These are phyloP conservation scores for Brachionus rotundiformis DNA, from an alignment of 1,140 invertebrate species.

Conservation along the genomic window DNA sequence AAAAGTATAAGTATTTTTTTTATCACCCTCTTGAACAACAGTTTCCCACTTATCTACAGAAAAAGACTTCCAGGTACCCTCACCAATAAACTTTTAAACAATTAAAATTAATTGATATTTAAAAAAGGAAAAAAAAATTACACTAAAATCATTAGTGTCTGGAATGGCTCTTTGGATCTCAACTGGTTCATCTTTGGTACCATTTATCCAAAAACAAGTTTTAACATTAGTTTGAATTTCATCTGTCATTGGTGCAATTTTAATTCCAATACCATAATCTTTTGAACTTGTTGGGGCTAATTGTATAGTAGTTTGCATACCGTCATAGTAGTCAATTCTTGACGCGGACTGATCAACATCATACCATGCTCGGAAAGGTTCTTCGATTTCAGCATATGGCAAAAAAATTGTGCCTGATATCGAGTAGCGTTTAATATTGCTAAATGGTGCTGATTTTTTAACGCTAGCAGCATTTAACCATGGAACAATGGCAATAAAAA, in stretches of 20 bases:
- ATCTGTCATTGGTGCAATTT: conserved; percentile 79
- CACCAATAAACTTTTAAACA: conserved; percentile 52
- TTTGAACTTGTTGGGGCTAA: neutral
- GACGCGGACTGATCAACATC: conserved; percentile 74
- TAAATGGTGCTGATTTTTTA: conserved; percentile 40
- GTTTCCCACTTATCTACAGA: conserved; percentile 74
- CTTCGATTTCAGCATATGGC: conserved; percentile 84
- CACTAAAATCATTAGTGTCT: conserved; percentile 72
- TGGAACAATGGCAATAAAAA: neutral
- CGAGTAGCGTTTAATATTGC: conserved; percentile 41
- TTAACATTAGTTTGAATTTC: conserved; percentile 69
- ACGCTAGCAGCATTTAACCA: conserved; percentile 34
- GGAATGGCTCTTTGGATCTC: conserved; percentile 78
- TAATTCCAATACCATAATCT: conserved; percentile 75
- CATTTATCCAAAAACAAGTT: conserved; percentile 83
- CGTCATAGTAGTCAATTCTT: conserved; percentile 90
- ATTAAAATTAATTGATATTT: conserved; percentile 3
- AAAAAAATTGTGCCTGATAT: conserved; percentile 66
- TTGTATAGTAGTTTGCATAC: conserved; percentile 60
- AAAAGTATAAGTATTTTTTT: conserved; percentile 81
- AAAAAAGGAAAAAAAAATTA: conserved; percentile 53
- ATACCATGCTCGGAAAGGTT: conserved; percentile 83
- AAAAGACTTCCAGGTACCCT: conserved; percentile 54
- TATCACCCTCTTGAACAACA: conserved; percentile 71
- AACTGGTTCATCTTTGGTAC: conserved; percentile 70